Evolutionary conservation across 2,888 invertebrate genomes (phyloP), one percentile per base, ranked within the genome.

Genomic region (Eugnorisma glareosa): DNA sequence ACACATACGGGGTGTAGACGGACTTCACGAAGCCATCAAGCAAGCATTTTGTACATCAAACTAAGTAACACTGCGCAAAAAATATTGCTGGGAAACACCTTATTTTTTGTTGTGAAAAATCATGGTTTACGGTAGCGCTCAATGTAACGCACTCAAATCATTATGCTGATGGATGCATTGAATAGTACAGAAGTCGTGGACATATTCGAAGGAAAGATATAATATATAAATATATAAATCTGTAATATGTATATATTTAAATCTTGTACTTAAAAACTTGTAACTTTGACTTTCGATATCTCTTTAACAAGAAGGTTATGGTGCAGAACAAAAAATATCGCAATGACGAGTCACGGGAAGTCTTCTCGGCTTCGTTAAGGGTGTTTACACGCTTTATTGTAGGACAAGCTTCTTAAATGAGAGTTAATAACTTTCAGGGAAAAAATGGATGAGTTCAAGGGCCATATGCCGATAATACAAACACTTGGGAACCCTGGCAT

Each of bases 401-500:
- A 28, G 3, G n/a, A 79, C 40, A 1, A n/a, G 4, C 0, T 48
- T 64, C 64, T 35, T 21, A 43, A 71, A 43, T 73, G 13, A 28
- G 10, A 48, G 11, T 66, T 24, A 54, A 11, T 21, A 24, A 31
- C 73, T 91, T 92, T 68, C 18, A 97, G 98, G 88, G 94, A 97
- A 68, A 97, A 97, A 93, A 98, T 99, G 87, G 99, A 99, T 89
- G 98, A 98, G 6, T 99, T 99, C 94, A 98, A 98, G 86, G 97
- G 97, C n/a, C 97, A 98, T 89, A 97, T 99, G 97, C 99, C 99
- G 0, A 98, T 99, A n/a, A 98, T 99, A 59, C 98, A 98, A 92
- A 99, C 99, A 0, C 95, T 99, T 35, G 99, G 99, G 67, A 99
- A 99, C 96, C 99, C 99, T 0, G 99, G 99, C 73, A 98, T 99